phyloP scores from a whole-genome alignment of 1,140 invertebrate genomes.

The Hylyphantes graminicola region DNA sequence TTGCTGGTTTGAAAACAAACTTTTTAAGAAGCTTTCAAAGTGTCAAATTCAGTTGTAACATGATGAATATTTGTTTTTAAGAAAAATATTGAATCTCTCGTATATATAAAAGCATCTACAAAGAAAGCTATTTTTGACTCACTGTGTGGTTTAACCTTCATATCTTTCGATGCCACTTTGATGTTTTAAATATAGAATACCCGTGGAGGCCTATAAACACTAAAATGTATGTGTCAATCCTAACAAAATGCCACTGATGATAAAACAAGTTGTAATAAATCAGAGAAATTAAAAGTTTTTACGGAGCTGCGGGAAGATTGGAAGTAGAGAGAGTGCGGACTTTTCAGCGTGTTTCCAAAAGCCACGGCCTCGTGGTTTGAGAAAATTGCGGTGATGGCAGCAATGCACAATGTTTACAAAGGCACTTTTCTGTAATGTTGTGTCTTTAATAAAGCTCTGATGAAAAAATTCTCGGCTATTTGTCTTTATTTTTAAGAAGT shows the following conservation, averaged over 20 bases:
- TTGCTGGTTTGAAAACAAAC: conserved; percentile 30
- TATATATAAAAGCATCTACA: conserved; percentile 11
- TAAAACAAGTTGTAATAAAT: conserved; percentile 43
- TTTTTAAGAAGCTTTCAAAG: conserved; percentile 41
- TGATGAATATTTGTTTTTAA: conserved; percentile 25
- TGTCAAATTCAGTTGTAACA: conserved; percentile 28
- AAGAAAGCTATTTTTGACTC: conserved; percentile 45
- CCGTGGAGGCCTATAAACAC: conserved; percentile 36
- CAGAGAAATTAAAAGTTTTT: conserved; percentile 22
- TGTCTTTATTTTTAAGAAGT: background rate
- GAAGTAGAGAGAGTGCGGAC: conserved; percentile 26
- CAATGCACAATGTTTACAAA: conserved; percentile 60
- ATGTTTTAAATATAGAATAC: conserved; percentile 40
- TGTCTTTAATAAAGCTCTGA: conserved; percentile 61
- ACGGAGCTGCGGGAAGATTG: conserved; percentile 39
- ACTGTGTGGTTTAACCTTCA: conserved; percentile 52
- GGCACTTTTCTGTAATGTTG: conserved; percentile 61
- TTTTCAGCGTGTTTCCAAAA: conserved; percentile 34
- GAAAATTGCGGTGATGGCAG: conserved; percentile 53
- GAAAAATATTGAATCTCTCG: conserved; percentile 15
- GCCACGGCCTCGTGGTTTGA: conserved; percentile 35
- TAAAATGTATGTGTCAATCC: conserved; percentile 40
- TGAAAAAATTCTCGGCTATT: background rate
- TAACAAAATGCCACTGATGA: conserved; percentile 24
- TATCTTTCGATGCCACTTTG: conserved; percentile 50